Conservation (phyloP, 2,888 invertebrate species). For the Phalangium opilio region DNA sequence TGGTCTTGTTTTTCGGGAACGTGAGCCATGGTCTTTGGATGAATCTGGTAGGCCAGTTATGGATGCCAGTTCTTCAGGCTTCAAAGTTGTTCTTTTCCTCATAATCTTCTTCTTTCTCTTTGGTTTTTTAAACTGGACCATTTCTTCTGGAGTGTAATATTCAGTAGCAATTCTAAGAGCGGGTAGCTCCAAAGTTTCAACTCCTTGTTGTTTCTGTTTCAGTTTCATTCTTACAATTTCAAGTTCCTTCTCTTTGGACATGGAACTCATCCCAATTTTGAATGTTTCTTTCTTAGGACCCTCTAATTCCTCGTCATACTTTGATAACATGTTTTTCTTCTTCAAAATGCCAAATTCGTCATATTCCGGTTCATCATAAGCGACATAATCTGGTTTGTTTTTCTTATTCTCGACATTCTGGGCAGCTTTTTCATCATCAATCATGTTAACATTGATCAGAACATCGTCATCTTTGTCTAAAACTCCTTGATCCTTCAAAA, state of each 20-base stretch:
- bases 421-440: slow-evolving; percentile 67
- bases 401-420: slow-evolving; percentile 71
- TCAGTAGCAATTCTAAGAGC: slow-evolving; percentile 62
- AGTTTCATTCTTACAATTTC: slow-evolving; percentile 27
- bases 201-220: slow-evolving; percentile 25
- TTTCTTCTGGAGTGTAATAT: slow-evolving; percentile 69
- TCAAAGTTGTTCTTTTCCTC: slow-evolving; percentile 42
- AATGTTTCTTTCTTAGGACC: slow-evolving; percentile 53
- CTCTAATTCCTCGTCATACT: slow-evolving; percentile 89
- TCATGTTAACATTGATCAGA: slow-evolving; percentile 75
- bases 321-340: slow-evolving; percentile 55
- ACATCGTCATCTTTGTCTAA: slow-evolving; percentile 70
- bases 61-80: slow-evolving; percentile 53
- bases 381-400: slow-evolving; percentile 50
- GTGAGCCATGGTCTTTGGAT: background rate
- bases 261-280: slow-evolving; percentile 43
- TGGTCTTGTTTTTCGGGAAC: background rate
- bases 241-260: slow-evolving; percentile 27
- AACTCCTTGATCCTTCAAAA: slow-evolving; percentile 36
- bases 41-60: background rate
- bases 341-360: slow-evolving; percentile 39
- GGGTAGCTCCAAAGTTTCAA: slow-evolving; percentile 44
- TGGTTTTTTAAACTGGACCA: slow-evolving; percentile 72
- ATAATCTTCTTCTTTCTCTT: slow-evolving; percentile 50
- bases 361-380: slow-evolving; percentile 63